Base-by-base conservation (phyloP, 2,797 vertebrate species). In the Chromobotia macracanthus region DNA sequence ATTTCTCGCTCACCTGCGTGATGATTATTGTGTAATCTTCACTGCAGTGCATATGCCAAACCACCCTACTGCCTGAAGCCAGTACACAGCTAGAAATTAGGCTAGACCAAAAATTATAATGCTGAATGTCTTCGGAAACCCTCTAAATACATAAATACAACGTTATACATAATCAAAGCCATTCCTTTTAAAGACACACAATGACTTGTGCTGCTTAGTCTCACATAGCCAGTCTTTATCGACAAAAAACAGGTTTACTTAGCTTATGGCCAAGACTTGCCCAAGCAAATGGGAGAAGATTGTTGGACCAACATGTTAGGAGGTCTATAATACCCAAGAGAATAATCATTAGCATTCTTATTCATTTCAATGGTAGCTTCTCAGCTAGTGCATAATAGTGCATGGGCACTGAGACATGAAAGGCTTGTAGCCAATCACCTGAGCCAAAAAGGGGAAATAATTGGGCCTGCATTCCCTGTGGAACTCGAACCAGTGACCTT, bases 11-110 rank as follows among this genome's bases (percentile, higher is more conserved):
- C 77, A 18, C 18, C 46, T 61, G 66, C 5, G 56, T 51, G 28
- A 71, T 61, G 55, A 71, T 64, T 71, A 3, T 63, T 71, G 76
- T 46, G 41, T 63, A 71, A 78, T 53, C 58, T 50, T 64, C 18
- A 38, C 9, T 64, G 18, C 61, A 11, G n/a, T 50, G n/a, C 41
- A 58, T 69, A 67, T 21, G 53, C 46, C 48, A 23, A 51, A 77
- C n/a, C 48, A 51, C 19, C 56, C 9, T 63, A n/a, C 35, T 55
- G 77, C 75, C 75, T 60, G 55, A 28, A 77, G 75, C 15, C 19
- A 51, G 25, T 38, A 51, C 41, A 63, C 64, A 77, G 56, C 38
- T 68, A 77, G 58, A 68, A 68, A 60, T 68, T 68, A 68, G 38
- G 44, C 64, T 35, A 21, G 51, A 56, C 16, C 15, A 44, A 44